These are phyloP conservation scores for Lanius collurio DNA, from an alignment of 2,113 vertebrate species.

Conservation along the genomic window DNA sequence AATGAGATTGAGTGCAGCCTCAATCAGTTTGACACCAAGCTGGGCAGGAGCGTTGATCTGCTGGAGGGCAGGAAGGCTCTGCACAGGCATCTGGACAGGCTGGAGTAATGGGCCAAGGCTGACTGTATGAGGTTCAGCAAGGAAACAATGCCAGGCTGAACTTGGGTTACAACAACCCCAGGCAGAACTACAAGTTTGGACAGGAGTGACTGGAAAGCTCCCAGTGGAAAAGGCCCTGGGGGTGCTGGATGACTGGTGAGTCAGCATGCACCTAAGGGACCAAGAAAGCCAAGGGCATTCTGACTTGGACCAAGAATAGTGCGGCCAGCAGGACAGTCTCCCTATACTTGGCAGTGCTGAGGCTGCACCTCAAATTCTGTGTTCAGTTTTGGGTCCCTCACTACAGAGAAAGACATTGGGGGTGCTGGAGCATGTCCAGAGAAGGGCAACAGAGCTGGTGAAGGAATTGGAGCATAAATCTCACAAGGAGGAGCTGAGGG, in stretches of 20 bases:
- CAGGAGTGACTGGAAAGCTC: neutral
- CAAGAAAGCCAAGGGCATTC: neutral
- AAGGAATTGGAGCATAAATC: neutral
- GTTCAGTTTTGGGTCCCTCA: neutral
- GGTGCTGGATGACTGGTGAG: neutral
- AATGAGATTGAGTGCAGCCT: too few species aligned
- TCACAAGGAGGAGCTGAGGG: neutral
- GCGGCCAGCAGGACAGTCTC: neutral
- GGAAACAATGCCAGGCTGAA: fast-evolving
- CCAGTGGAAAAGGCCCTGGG: neutral
- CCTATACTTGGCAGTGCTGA: fast-evolving
- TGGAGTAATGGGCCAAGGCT: neutral
- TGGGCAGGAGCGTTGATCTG: neutral
- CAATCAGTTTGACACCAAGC: neutral
- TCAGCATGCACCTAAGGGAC: fast-evolving
- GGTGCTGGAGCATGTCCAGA: neutral
- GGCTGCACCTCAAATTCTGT: fast-evolving
- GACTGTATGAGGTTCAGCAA: neutral
- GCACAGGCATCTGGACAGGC: neutral
- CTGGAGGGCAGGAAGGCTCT: neutral
- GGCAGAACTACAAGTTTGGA: too few species aligned
- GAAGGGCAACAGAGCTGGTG: too few species aligned
- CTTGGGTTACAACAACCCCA: neutral
- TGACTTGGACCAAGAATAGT: neutral
- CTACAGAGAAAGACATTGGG: neutral